Evolutionary conservation across 2,888 invertebrate species (phyloP).

Genomic region (Nymphalis c-album): DNA sequence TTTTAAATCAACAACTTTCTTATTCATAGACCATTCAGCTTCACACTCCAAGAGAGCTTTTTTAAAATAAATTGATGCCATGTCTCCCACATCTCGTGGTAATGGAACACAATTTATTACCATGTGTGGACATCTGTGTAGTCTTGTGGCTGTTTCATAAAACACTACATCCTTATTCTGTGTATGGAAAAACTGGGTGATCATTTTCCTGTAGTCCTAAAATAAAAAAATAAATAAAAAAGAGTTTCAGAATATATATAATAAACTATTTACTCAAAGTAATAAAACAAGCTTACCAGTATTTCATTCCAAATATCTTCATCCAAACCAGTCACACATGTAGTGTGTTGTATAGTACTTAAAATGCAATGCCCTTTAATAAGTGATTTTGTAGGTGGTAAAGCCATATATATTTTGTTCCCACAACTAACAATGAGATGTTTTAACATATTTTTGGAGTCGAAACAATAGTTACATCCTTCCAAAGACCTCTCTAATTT

Average conservation of each 20-base stretch:
- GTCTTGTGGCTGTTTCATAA: slow-evolving; percentile 91
- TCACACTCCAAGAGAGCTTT: slow-evolving; percentile 98
- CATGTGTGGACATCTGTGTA: slow-evolving; percentile 91
- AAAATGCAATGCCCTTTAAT: slow-evolving; percentile 93
- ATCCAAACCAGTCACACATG: slow-evolving; percentile 91
- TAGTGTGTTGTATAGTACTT: slow-evolving; percentile 89
- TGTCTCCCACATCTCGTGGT: slow-evolving; percentile 90
- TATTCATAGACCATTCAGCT: slow-evolving; percentile 96
- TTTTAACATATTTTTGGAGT: slow-evolving; percentile 89
- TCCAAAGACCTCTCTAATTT: slow-evolving; percentile 86
- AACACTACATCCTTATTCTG: slow-evolving; percentile 91
- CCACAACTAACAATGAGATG: slow-evolving; percentile 92
- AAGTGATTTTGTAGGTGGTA: slow-evolving; percentile 91
- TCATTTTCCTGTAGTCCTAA: slow-evolving; percentile 87
- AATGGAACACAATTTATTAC: slow-evolving; percentile 94
- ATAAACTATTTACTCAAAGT: not conserved
- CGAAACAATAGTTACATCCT: slow-evolving; percentile 91
- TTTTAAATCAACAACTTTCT: slow-evolving; percentile 85
- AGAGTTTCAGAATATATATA: not conserved
- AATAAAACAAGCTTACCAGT: slow-evolving; percentile 72
- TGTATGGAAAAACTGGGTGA: slow-evolving; percentile 88
- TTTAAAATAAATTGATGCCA: slow-evolving; percentile 98
- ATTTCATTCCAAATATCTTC: slow-evolving; percentile 97
- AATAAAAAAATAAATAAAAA: slow-evolving; percentile 47
- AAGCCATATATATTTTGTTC: slow-evolving; percentile 89